A percentile compares a stretch with the other conserved stretches of the same genome.
Conservation (phyloP, 2,113 vertebrate species). For the Toxotes jaculatrix region DNA sequence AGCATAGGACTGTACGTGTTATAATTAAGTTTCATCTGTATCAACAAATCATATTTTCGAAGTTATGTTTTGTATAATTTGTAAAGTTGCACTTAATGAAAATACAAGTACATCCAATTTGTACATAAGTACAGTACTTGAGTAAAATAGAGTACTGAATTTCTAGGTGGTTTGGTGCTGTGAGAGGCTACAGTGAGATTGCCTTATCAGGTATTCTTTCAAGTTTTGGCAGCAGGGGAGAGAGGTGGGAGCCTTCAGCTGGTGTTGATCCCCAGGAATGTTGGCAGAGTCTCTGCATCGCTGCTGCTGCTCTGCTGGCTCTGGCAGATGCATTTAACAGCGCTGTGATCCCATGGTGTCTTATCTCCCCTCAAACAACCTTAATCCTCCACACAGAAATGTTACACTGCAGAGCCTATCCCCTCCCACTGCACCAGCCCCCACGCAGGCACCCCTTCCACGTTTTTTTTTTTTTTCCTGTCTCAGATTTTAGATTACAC, state of each 20-base stretch:
- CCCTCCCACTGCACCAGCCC: slow-evolving; percentile 30
- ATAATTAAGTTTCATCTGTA: too few species aligned
- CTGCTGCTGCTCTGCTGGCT: slow-evolving; percentile 66
- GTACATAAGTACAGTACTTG: background rate
- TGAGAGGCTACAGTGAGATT: slow-evolving; percentile 6
- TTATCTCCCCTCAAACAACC: slow-evolving; percentile 79
- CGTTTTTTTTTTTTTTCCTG: background rate
- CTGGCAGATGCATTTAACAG: slow-evolving; percentile 76
- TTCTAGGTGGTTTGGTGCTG: background rate
- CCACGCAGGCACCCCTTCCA: slow-evolving; percentile 4
- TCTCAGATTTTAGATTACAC: slow-evolving; percentile 66
- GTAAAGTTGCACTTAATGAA: background rate
- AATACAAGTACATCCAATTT: background rate
- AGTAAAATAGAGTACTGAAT: background rate
- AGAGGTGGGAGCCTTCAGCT: slow-evolving; percentile 34
- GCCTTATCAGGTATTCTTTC: slow-evolving; percentile 36
- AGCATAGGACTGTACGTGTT: too few species aligned
- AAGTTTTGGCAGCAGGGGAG: slow-evolving; percentile 17
- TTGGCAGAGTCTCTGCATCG: slow-evolving; percentile 61
- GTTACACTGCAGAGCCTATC: slow-evolving; percentile 45
- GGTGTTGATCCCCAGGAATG: slow-evolving; percentile 71
- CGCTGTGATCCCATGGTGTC: slow-evolving; percentile 73
- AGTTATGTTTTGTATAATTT: too few species aligned
- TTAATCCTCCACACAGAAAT: slow-evolving; percentile 76
- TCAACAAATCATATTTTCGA: too few species aligned